Evolutionary conservation across 2,113 vertebrate species (phyloP), one percentile per base, ranked within the genome.

Genomic region (Chelonoidis abingdonii): DNA sequence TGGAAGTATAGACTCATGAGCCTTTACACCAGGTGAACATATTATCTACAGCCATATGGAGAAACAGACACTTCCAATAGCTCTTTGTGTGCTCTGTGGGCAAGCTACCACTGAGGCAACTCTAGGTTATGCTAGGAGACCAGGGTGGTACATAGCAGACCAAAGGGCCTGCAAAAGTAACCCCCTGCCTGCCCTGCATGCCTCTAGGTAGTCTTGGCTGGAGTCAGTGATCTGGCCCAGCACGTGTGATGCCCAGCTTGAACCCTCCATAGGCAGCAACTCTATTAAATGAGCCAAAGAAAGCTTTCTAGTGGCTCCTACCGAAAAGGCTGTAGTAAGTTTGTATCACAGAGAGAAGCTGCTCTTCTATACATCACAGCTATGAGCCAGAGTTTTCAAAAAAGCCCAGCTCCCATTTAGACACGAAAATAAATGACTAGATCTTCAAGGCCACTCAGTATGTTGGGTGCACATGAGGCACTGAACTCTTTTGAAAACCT

Each of bases 1-100:
- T n/a, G 84, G 83, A 93, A 72, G 57, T 93, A 84, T 59, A 94
- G 90, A 87, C 87, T 92, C 84, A 83, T 47, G 47, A 38, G 35
- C n/a, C 35, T 72, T 72, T 38, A 19, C n/a, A 10, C 69, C 21
- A 10, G 69, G 9, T 41, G 50, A 54, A 82, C 17, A 82, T 29
- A 59, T 59, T 49, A 35, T 65, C 44, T 12, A 29, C 6, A 21
- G 44, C 41, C 29, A 49, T 65, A 22, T 31, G 56, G 35, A 50
- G 57, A 65, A 49, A 47, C 54, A 47, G 41, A 84, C 38, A 84
- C 35, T 84, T 47, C 29, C 41, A 65, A 44, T 65, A 57, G 10
- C 9, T 62, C 29, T 44, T 21, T 29, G 11, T 65, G 17, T 57
- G 44, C 54, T 65, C 47, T 12, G 57, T 47, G 31, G 24, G 83